These are phyloP conservation scores for Spodoptera picta DNA, from an alignment of 2,888 invertebrate genomes.

Conservation along the genomic window DNA sequence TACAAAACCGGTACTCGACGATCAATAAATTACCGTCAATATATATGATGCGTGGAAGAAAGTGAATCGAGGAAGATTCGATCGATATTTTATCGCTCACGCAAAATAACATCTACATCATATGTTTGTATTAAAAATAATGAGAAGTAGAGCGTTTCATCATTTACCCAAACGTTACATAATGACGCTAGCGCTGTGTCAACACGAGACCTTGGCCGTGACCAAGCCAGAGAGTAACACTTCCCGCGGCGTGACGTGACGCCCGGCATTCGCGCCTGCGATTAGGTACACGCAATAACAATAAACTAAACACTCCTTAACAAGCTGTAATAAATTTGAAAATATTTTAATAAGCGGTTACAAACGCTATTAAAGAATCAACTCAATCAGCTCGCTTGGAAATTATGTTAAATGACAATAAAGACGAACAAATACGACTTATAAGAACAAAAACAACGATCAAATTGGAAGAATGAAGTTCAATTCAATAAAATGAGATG, in stretches of 20 bases:
- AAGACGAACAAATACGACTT: constrained; percentile 11
- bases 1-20: too few relatives aligned
- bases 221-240: constrained; percentile 78
- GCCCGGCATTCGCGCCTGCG: constrained; percentile 63
- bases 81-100: constrained; percentile 18
- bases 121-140: constrained; percentile 57
- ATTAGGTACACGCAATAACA: constrained; percentile 70
- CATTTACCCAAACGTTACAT: constrained; percentile 75
- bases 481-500: too few relatives aligned
- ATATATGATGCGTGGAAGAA: constrained; percentile 2
- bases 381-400: constrained; percentile 17
- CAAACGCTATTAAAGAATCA: constrained; percentile 30
- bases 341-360: constrained; percentile 42
- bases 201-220: constrained; percentile 86
- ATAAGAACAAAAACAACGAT: not conserved
- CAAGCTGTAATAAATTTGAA: constrained; percentile 44
- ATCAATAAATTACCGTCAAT: not conserved
- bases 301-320: constrained; percentile 61
- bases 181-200: constrained; percentile 68
- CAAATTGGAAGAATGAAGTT: too few relatives aligned
- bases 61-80: constrained; percentile 22
- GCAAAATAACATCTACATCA: constrained; percentile 44
- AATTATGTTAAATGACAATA: constrained; percentile 14
- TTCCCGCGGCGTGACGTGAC: constrained; percentile 77
- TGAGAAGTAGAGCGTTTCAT: constrained; percentile 68